Conservation (phyloP, 2,888 invertebrate genomes). For the Buathra laborator region DNA sequence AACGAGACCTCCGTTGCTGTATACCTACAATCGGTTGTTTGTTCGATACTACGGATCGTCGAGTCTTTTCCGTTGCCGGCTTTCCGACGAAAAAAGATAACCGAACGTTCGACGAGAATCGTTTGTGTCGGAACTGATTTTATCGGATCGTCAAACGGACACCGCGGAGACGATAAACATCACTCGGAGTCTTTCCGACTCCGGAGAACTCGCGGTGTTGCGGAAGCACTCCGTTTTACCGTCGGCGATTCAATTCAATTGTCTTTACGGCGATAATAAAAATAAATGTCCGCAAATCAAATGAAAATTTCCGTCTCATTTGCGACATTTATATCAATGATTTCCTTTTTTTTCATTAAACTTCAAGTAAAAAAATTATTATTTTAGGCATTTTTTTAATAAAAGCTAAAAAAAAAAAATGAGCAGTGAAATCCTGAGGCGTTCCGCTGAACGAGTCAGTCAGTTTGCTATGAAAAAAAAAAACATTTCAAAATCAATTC, state of each 20-base stretch:
- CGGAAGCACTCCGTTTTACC: not conserved
- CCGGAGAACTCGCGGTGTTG: not conserved
- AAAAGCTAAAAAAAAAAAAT: too few species aligned
- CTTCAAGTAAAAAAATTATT: too few species aligned
- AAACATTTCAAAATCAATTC: too few species aligned
- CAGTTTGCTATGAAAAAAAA: too few species aligned
- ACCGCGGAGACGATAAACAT: slow-evolving; percentile 24
- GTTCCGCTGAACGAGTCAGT: too few species aligned
- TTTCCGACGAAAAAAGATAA: not conserved
- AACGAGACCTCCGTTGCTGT: not conserved
- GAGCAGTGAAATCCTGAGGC: too few species aligned
- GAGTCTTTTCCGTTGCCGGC: slow-evolving; percentile 35
- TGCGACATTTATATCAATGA: too few species aligned
- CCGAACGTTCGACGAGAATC: slow-evolving; percentile 14
- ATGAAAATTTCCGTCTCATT: too few species aligned
- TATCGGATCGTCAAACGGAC: slow-evolving; percentile 40
- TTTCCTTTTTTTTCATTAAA: too few species aligned
- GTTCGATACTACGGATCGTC: slow-evolving; percentile 61
- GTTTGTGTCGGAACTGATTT: slow-evolving; percentile 27
- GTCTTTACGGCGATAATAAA: too few species aligned
- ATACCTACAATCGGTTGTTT: slow-evolving; percentile 66
- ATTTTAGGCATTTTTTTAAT: too few species aligned
- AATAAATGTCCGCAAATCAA: too few species aligned
- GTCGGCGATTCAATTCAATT: not conserved
- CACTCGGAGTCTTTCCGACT: not conserved